Base-by-base conservation (phyloP, 2,113 vertebrate genomes). In the Neolamprologus brichardi region DNA sequence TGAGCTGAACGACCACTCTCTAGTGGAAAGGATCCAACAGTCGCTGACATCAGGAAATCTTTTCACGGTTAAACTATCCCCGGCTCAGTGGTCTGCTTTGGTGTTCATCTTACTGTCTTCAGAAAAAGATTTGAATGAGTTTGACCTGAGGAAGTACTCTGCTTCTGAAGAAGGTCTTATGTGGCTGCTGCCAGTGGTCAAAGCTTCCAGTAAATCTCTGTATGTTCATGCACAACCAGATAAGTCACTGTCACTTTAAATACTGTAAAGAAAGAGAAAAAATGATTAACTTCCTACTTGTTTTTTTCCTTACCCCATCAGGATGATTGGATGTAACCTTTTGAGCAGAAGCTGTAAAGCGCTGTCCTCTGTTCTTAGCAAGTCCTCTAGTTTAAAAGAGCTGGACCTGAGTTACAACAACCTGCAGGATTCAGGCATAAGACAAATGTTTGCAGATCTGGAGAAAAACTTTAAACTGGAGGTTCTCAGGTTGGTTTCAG, bases 151-250 rank as follows among this genome's bases (percentile, higher is more conserved):
- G 70, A 75, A 18, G 9, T 75, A 75, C 25, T 49, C 70, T 75
- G 41, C 41, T 30, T 75, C 70, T 49, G 70, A 75, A 75, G 70
- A 75, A 30, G 70, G 70, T 49, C 70, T 75, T 30, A 28, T 75
- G 70, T 75, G 70, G 70, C 23, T 75, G 70, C 41, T 75, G 41
- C 70, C 70, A 49, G 70, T 75, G 41, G 70, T 75, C 70, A 49
- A 87, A 85, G 87, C 64, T 56, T 91, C 87, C 37, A 87, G 28
- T 6, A 87, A 87, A 89, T 64, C 83, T 41, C 6, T 83, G 87
- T 91, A 51, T 25, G 90, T 89, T 9, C n/a, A 81, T 14, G 4
- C 28, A 34, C 0, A 2, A n/a, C 28, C 75, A 52, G 46, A 52
- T 34, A 79, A 52, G 12, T 52, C 11, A 79, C 30, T 14, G 51